These are phyloP conservation scores for Harlomillsia oculata DNA, from an alignment of 1,140 invertebrate species.

Conservation along the genomic window DNA sequence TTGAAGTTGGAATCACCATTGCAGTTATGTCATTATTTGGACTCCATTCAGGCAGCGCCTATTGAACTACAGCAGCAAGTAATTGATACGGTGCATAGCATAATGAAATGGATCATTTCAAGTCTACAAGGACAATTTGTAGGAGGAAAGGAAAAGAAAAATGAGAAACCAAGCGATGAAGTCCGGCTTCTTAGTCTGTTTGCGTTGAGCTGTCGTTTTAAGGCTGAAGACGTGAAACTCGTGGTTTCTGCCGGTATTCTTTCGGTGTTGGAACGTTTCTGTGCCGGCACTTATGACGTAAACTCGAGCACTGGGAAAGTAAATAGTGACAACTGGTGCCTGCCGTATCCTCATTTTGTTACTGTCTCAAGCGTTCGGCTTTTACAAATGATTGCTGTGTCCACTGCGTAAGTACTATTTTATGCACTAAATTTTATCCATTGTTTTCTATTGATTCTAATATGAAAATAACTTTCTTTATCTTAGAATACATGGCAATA, in stretches of 20 bases:
- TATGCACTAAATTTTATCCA: background rate
- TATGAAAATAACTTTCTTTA: conserved; percentile 1
- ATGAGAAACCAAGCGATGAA: conserved; percentile 19
- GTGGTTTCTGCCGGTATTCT: conserved; percentile 50
- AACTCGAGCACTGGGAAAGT: conserved; percentile 10
- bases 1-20: conserved; percentile 15
- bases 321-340: conserved; percentile 14
- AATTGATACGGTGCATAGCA: conserved; percentile 41
- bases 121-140: conserved; percentile 31
- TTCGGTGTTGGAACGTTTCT: conserved; percentile 43
- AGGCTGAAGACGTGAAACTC: conserved; percentile 49
- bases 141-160: background rate
- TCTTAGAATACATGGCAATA: conserved; percentile 44
- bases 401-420: conserved; percentile 36
- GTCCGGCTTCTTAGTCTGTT: conserved; percentile 47
- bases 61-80: conserved; percentile 41
- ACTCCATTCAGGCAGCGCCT: conserved; percentile 43
- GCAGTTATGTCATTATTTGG: conserved; percentile 45
- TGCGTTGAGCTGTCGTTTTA: conserved; percentile 49
- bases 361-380: conserved; percentile 43
- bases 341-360: conserved; percentile 35
- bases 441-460: background rate
- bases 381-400: conserved; percentile 50
- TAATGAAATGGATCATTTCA: conserved; percentile 36
- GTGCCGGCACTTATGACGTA: conserved; percentile 22